phyloP scores from a whole-genome alignment of 35 echinoderm and acorn worm species.

The Apostichopus parvimensis region DNA sequence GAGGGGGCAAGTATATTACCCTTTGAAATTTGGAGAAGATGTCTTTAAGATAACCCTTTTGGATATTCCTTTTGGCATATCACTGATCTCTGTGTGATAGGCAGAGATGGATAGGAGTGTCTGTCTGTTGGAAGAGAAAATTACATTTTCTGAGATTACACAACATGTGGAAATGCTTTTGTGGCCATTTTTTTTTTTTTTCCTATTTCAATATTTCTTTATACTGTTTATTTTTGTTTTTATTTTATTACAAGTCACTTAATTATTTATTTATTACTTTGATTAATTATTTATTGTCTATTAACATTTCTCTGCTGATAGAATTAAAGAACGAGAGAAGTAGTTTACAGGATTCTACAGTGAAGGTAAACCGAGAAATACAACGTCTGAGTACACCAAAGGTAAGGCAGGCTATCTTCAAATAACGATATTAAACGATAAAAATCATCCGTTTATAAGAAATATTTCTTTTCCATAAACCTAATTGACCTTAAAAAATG shows the following conservation, averaged over 20 bases:
- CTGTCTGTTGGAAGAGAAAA: no score
- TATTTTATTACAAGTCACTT: neutral
- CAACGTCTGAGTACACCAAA: conserved; percentile 69
- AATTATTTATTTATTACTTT: neutral
- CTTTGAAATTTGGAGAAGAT: no score
- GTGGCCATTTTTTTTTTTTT: neutral
- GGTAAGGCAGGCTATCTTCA: conserved; percentile 47
- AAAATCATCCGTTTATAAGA: no score
- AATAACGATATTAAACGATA: no score
- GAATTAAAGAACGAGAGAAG: conserved; percentile 84
- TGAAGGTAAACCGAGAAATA: conserved; percentile 71
- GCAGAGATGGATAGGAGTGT: no score
- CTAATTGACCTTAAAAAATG: no score
- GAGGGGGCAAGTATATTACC: no score
- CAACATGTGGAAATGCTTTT: neutral
- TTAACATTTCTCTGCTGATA: conserved; percentile 3
- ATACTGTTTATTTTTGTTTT: neutral
- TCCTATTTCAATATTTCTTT: neutral
- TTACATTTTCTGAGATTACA: neutral
- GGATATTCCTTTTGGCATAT: no score
- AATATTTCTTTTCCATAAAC: no score
- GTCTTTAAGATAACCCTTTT: no score
- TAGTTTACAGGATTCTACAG: conserved; percentile 40
- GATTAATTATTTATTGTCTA: neutral
- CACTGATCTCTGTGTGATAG: no score